Percentiles rank a stretch among this genome's conserved stretches.
phyloP scores from a whole-genome alignment of 1,140 invertebrate species.

The Nasonia giraulti region DNA sequence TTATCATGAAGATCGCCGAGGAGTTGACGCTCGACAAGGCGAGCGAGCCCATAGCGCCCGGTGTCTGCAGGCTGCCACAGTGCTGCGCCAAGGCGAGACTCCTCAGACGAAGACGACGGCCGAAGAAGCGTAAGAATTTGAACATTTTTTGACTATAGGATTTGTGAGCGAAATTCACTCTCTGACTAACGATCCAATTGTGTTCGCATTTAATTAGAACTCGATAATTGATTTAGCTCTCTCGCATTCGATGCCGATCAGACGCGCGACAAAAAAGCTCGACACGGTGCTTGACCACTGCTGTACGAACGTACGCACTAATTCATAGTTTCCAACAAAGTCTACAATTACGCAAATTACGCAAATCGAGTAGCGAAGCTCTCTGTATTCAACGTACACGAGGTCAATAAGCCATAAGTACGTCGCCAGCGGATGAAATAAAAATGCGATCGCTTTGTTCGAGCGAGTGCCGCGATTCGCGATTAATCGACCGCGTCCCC shows the following conservation, averaged over 20 bases:
- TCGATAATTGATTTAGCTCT: background rate
- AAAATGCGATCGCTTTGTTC: no score
- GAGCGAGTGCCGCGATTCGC: no score
- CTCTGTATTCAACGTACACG: background rate
- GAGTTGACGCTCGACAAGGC: slow-evolving; percentile 32
- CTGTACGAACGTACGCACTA: no score
- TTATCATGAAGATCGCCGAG: slow-evolving; percentile 74
- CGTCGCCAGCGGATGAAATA: background rate
- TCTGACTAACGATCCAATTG: background rate
- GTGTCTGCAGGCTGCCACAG: background rate
- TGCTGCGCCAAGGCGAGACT: background rate
- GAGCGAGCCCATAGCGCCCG: background rate
- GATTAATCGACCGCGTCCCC: slow-evolving; percentile 29
- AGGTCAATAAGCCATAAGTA: slow-evolving; percentile 1
- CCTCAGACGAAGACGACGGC: background rate
- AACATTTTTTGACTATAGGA: background rate
- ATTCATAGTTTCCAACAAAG: no score
- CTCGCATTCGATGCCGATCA: background rate
- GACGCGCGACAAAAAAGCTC: no score
- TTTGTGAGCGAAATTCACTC: background rate
- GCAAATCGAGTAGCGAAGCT: no score
- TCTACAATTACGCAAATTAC: no score
- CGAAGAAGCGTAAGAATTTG: slow-evolving; percentile 42
- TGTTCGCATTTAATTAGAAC: background rate
- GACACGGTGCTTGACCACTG: no score